phyloP scores from a whole-genome alignment of 2,888 invertebrate genomes.

The Euzetes globulus region DNA sequence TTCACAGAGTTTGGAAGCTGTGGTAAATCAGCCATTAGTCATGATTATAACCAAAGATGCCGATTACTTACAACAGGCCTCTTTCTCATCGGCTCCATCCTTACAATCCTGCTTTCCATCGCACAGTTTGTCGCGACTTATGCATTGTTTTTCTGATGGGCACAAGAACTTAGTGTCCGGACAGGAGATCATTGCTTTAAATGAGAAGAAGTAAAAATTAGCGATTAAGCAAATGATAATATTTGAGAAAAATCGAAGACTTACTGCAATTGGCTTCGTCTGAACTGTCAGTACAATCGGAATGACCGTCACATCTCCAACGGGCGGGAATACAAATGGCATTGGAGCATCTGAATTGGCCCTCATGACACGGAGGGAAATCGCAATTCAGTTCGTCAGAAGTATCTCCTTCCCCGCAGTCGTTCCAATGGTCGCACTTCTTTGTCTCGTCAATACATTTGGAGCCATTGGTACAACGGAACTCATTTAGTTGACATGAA shows the following conservation, averaged over 20 bases:
- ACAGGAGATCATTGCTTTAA: slow-evolving; percentile 63
- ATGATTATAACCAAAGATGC: background rate
- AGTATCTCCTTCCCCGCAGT: slow-evolving; percentile 70
- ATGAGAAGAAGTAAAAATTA: background rate
- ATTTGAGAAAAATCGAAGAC: slow-evolving; percentile 29
- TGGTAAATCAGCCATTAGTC: background rate
- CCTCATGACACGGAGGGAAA: slow-evolving; percentile 77
- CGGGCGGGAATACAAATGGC: slow-evolving; percentile 78
- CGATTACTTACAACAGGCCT: slow-evolving; percentile 70
- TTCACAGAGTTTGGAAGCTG: slow-evolving; percentile 70
- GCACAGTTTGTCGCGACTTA: slow-evolving; percentile 76
- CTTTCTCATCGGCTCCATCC: slow-evolving; percentile 80
- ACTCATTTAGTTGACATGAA: slow-evolving; percentile 79
- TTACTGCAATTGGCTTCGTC: slow-evolving; percentile 74
- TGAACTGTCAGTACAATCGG: slow-evolving; percentile 84
- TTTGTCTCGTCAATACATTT: slow-evolving; percentile 54
- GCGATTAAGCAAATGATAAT: background rate
- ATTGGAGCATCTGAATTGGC: slow-evolving; percentile 87
- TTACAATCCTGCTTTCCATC: slow-evolving; percentile 84
- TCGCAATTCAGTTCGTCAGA: slow-evolving; percentile 83
- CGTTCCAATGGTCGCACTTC: slow-evolving; percentile 80
- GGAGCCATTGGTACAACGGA: slow-evolving; percentile 72
- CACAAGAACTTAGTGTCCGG: slow-evolving; percentile 86
- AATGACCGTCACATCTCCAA: slow-evolving; percentile 51
- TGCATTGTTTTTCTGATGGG: slow-evolving; percentile 74